Conservation (phyloP, 2,797 vertebrate genomes). For the Alauda arvensis region DNA sequence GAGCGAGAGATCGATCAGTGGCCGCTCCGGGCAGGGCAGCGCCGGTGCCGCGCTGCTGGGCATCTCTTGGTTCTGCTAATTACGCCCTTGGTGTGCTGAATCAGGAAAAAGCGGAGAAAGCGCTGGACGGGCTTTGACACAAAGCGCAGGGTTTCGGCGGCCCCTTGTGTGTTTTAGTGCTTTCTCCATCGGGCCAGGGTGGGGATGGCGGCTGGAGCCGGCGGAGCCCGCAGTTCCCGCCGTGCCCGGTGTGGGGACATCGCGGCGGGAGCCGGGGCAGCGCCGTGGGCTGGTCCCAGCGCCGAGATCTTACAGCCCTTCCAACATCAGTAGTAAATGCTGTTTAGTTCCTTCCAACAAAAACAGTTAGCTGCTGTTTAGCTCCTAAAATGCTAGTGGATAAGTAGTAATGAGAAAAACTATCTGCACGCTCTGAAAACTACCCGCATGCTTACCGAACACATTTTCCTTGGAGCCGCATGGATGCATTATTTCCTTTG, state of each 20-base stretch:
- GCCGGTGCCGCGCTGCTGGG: not conserved
- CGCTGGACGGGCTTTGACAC: not conserved
- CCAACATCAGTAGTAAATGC: not conserved
- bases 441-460: accelerated
- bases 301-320: not conserved
- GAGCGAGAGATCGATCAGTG: too few relatives aligned
- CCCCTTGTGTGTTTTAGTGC: not conserved
- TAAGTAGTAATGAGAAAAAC: not conserved
- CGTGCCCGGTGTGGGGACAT: too few relatives aligned
- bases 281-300: accelerated
- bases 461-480: accelerated
- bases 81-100: not conserved
- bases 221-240: not conserved
- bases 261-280: not conserved
- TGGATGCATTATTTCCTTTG: not conserved
- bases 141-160: not conserved
- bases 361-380: not conserved
- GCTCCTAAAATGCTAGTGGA: not conserved
- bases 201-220: not conserved
- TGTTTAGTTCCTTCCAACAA: not conserved
- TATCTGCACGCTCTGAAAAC: accelerated
- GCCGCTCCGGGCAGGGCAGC: not conserved
- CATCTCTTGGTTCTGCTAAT: not conserved
- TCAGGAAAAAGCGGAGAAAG: not conserved
- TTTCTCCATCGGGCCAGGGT: not conserved